Percentiles rank a stretch among this genome's conserved stretches.
phyloP scores from a whole-genome alignment of 2,888 invertebrate genomes.

The Didymodactylos carnosus region DNA sequence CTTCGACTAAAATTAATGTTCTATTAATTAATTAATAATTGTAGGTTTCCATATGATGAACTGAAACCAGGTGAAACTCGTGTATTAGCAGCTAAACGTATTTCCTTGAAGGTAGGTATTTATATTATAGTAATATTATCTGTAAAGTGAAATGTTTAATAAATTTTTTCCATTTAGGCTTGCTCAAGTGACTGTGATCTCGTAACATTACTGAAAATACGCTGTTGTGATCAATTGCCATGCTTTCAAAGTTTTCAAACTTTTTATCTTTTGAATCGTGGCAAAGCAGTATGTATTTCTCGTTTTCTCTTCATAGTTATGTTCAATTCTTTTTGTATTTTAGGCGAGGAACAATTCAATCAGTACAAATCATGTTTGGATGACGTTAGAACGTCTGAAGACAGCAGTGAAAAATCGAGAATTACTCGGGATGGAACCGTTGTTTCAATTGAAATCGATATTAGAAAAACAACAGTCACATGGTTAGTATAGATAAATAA shows the following conservation, averaged over 20 bases:
- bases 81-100: background rate
- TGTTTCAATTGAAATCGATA: background rate
- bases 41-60: background rate
- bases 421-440: background rate
- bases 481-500: no score
- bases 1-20: no score
- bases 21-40: no score
- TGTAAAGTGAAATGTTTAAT: background rate
- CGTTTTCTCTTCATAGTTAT: no score
- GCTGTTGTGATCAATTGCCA: background rate
- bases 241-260: background rate
- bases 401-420: background rate
- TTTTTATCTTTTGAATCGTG: background rate
- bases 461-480: background rate
- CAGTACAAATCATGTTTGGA: background rate
- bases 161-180: background rate
- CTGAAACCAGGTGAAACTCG: background rate
- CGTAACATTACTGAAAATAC: background rate
- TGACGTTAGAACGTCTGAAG: background rate
- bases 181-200: background rate
- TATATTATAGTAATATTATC: background rate
- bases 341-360: no score
- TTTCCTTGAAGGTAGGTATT: background rate
- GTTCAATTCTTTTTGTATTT: no score
- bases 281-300: background rate